Percentiles rank a stretch among this genome's conserved stretches.
Conservation (phyloP, 1,140 invertebrate genomes). For the Bathynomus jamesi region DNA sequence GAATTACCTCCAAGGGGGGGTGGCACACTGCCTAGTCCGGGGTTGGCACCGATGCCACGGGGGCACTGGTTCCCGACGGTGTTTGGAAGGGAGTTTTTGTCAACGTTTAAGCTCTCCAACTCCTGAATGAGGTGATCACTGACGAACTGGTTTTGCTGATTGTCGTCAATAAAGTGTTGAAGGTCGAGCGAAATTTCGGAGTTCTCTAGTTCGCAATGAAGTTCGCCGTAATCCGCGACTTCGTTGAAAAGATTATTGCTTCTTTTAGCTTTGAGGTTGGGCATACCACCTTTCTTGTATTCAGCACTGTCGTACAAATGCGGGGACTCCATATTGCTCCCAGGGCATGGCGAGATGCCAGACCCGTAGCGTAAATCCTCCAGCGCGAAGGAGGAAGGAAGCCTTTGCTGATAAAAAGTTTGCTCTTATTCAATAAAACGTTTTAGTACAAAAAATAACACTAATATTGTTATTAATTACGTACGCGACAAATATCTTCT, state of each 20-base stretch:
- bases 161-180: constrained; percentile 78
- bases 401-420: not conserved
- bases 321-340: constrained; percentile 40
- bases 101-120: constrained; percentile 43
- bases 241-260: constrained; percentile 39
- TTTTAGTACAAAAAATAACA: not conserved
- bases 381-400: constrained; percentile 8
- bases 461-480: not conserved
- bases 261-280: constrained; percentile 36
- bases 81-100: constrained; percentile 45
- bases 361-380: constrained; percentile 31
- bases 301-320: constrained; percentile 42
- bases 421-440: not conserved
- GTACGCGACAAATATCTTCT: not conserved
- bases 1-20: constrained; percentile 39
- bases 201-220: constrained; percentile 69
- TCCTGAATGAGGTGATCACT: constrained; percentile 60
- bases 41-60: constrained; percentile 30
- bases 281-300: constrained; percentile 38
- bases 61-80: constrained; percentile 30
- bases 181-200: constrained; percentile 81
- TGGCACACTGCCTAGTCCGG: constrained; percentile 35
- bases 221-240: constrained; percentile 50
- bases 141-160: constrained; percentile 67
- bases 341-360: constrained; percentile 38